Evolutionary conservation across 2,888 invertebrate genomes (phyloP), one percentile per base, ranked within the genome.

Genomic region (Sussaba pulchella): DNA sequence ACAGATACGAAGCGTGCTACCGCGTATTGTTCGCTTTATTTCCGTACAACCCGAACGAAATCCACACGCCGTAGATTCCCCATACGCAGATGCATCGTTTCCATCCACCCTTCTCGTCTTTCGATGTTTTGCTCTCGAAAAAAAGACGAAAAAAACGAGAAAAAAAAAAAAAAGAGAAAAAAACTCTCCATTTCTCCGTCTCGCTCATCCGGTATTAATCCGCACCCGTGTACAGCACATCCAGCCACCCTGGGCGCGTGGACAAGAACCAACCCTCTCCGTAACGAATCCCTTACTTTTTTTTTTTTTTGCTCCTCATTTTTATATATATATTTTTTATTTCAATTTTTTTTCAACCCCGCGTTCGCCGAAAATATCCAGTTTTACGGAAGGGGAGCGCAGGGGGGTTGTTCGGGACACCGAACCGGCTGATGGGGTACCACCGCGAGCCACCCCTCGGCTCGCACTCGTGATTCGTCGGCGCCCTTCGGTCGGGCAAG

Each of bases 231-330:
- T 52, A 71, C 26, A 45, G 72, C 2, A 6, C 2, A 6, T 6
- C 61, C 75, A 76, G 73, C 52, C 43, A 47, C 54, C 81, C 83
- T 78, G 71, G n/a, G 81, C 83, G 79, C 85, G 82, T 76, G 79
- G 73, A 63, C 73, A 66, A 72, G 75, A 82, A 79, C 67, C 82
- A 84, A 81, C 82, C 84, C 84, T 69, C 82, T 81, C 88, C 89
- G 91, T 91, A 89, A 89, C 91, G 91, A 91, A 91, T 91, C 89
- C 87, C 85, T 86, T 86, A 89, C 89, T 91, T 89, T 89, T 88
- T 87, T 85, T 74, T 67, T 70, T 59, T 59, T 81, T 86, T 26
- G 2, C 6, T 31, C 6, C 31, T 6, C 31, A 2, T 31, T 31
- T 31, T 31, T 31, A 5, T 31, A 2, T 6, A 31, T 6, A 31